Percentiles rank a stretch among this genome's conserved stretches.
Conservation (phyloP, 2,797 vertebrate species). For the Amphiprion clarkii region DNA sequence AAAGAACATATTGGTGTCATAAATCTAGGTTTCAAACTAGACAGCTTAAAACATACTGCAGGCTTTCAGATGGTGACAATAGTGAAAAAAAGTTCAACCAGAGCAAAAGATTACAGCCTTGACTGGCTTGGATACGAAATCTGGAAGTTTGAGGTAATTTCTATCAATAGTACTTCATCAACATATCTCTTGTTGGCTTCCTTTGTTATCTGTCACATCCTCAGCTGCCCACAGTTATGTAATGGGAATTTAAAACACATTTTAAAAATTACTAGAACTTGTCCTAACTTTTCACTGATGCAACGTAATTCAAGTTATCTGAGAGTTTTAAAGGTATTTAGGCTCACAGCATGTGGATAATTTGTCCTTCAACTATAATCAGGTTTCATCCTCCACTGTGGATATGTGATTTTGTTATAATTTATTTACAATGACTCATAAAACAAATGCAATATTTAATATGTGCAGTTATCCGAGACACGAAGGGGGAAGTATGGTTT, state of each 20-base stretch:
- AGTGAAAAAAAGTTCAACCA: constrained; percentile 70
- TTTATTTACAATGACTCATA: not conserved
- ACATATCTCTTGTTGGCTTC: constrained; percentile 54
- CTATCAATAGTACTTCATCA: constrained; percentile 71
- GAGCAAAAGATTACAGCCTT: constrained; percentile 66
- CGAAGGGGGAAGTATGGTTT: constrained; percentile 9
- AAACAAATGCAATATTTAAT: constrained; percentile 9
- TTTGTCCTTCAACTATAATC: constrained; percentile 39
- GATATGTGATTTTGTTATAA: constrained; percentile 1
- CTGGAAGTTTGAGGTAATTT: constrained; percentile 69
- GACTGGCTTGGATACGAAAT: constrained; percentile 58
- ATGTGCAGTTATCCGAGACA: not conserved
- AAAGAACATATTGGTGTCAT: constrained; percentile 87
- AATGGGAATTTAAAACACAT: constrained; percentile 44
- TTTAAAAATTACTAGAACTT: constrained; percentile 34
- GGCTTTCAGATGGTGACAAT: constrained; percentile 76
- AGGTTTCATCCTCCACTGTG: not conserved
- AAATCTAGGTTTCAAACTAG: constrained; percentile 86
- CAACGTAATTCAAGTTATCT: constrained; percentile 29
- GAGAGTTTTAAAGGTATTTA: constrained; percentile 49
- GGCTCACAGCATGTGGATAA: constrained; percentile 28
- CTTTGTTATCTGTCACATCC: constrained; percentile 57
- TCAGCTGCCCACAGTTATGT: constrained; percentile 47
- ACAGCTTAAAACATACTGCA: constrained; percentile 73
- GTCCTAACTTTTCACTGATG: constrained; percentile 42